Percentiles rank a stretch among this genome's conserved stretches.
phyloP scores from a whole-genome alignment of 2,888 invertebrate species.

The Brachyptera risi region DNA sequence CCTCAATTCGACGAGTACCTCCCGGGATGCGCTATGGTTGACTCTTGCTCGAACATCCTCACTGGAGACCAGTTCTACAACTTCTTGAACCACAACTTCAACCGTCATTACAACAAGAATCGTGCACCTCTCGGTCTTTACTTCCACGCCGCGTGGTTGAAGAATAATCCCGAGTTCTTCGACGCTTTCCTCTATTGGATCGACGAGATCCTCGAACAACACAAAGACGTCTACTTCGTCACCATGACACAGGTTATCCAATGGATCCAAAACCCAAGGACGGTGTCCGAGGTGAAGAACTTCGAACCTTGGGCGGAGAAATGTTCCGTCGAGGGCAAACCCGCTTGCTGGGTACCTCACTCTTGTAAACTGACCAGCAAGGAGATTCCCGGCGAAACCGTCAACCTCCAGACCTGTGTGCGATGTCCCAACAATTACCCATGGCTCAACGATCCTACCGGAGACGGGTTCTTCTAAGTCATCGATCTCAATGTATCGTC shows the following conservation, averaged over 20 bases:
- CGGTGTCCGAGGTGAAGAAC: constrained; percentile 78
- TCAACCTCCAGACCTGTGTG: constrained; percentile 89
- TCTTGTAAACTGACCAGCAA: constrained; percentile 88
- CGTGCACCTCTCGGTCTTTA: constrained; percentile 84
- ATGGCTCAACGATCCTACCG: constrained; percentile 89
- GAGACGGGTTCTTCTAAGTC: constrained; percentile 83
- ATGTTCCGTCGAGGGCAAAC: constrained; percentile 80
- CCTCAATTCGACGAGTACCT: constrained; percentile 84
- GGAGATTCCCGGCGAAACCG: constrained; percentile 90
- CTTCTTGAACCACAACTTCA: constrained; percentile 90
- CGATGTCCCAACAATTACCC: constrained; percentile 93
- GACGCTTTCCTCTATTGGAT: constrained; percentile 93
- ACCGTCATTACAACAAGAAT: constrained; percentile 86
- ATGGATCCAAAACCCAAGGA: constrained; percentile 91
- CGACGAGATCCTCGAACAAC: constrained; percentile 77
- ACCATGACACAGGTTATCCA: constrained; percentile 96
- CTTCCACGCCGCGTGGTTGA: constrained; percentile 92
- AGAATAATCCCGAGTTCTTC: constrained; percentile 86
- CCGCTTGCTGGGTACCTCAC: constrained; percentile 83
- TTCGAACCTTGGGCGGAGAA: constrained; percentile 94
- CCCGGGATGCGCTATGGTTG: constrained; percentile 91
- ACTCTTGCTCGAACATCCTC: constrained; percentile 89
- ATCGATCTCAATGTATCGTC: constrained; percentile 35
- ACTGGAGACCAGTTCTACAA: constrained; percentile 92
- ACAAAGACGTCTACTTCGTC: constrained; percentile 89